These are phyloP conservation scores for Muscicapa comitata DNA, from an alignment of 2,797 vertebrate genomes.

Conservation along the genomic window DNA sequence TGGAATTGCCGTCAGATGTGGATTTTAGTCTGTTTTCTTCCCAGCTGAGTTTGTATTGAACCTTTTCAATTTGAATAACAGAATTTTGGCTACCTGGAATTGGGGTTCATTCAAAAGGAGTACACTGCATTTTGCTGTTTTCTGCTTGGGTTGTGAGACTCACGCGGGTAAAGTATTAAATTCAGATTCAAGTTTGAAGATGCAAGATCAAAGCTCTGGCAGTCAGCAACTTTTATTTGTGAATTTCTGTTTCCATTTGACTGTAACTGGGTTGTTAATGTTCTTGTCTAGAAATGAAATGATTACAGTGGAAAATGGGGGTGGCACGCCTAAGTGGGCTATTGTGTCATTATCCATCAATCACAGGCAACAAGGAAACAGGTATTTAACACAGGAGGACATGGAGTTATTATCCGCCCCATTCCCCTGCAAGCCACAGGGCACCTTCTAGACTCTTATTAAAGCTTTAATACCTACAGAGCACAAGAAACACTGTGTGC, in stretches of 20 bases:
- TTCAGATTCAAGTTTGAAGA: background rate
- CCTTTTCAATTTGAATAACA: background rate
- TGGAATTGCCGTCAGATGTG: background rate
- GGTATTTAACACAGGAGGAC: conserved; percentile 33
- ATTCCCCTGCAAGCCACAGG: background rate
- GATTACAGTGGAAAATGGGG: conserved; percentile 4
- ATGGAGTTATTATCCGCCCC: background rate
- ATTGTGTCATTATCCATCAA: conserved; percentile 24
- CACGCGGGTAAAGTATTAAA: background rate
- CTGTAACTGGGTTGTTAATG: background rate
- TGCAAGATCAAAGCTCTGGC: background rate
- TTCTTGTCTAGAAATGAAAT: conserved; percentile 20
- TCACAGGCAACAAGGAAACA: conserved; percentile 1
- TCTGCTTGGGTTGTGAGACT: background rate
- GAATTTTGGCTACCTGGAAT: background rate
- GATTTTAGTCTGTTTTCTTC: background rate
- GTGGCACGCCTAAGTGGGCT: background rate
- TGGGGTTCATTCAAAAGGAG: background rate
- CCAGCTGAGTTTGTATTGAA: background rate
- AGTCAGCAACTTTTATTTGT: background rate
- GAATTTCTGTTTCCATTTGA: conserved; percentile 6
- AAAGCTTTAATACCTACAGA: background rate
- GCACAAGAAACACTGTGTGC: background rate
- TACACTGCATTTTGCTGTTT: background rate
- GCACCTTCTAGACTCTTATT: background rate